Percentiles rank a stretch among this genome's conserved stretches.
phyloP scores from a whole-genome alignment of 2,797 vertebrate genomes.

The Silurus lanzhouensis region DNA sequence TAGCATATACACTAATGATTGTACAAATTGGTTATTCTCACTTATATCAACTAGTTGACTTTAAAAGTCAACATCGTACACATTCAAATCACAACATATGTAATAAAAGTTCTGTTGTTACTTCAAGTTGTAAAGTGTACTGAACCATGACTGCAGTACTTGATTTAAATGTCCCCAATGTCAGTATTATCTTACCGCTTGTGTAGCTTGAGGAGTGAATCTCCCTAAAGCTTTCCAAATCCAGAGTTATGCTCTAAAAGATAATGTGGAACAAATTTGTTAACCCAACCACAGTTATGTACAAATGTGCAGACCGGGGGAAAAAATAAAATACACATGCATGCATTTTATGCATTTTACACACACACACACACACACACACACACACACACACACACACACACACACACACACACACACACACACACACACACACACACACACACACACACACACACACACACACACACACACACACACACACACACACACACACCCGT shows the following conservation, averaged over 20 bases:
- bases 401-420: too few relatives aligned
- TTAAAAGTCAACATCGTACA: not conserved
- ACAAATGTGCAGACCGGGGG: not conserved
- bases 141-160: not conserved
- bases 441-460: too few relatives aligned
- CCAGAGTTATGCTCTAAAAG: slow-evolving; percentile 24
- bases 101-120: not conserved
- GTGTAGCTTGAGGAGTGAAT: slow-evolving; percentile 13
- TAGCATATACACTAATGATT: not conserved
- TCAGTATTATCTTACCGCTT: slow-evolving; percentile 15
- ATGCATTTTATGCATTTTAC: too few relatives aligned
- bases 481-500: too few relatives aligned
- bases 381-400: too few relatives aligned
- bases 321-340: not conserved
- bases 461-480: too few relatives aligned
- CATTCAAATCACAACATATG: not conserved
- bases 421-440: too few relatives aligned
- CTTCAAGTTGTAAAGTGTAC: not conserved
- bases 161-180: not conserved
- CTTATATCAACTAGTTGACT: not conserved
- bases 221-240: slow-evolving; percentile 8
- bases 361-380: too few relatives aligned
- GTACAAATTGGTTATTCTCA: not conserved
- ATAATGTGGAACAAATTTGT: not conserved
- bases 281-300: not conserved